Base-by-base conservation (phyloP, 2,888 invertebrate genomes). In the Syrista parreyssii region DNA sequence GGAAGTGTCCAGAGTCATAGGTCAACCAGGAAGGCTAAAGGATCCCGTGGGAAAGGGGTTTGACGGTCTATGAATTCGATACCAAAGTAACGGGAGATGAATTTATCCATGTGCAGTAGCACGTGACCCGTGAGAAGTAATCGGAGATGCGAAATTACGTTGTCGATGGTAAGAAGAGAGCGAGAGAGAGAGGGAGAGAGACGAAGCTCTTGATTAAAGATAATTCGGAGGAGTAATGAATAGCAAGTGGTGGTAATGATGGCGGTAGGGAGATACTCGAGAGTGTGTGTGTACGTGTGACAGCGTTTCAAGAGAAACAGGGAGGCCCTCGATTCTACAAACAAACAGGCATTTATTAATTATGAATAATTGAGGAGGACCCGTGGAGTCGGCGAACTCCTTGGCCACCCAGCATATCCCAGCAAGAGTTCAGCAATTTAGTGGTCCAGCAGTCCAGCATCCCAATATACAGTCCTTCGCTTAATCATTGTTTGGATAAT, bases 401-500 rank as follows among this genome's bases (percentile, higher is more conserved):
- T 75, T 77, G 75, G 71, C 75, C 68, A 33, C 15, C 34, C 40
- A 75, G 40, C 55, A 40, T 40, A 40, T 40, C 40, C 33, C 33
- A 33, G 33, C 33, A 33, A 15, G 40, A 40, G 40, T 40, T 40
- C 15, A 40, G 40, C 40, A 15, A 15, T 40, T 40, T 15, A 6
- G 40, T 40, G 40, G 40, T 40, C 40, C 40, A 40, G 40, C 40
- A 40, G 40, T 40, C 40, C 40, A 40, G 55, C 55, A 23, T 55
- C 23, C 55, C 23, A 23, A 23, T 55, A 6, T 23, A 33, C 40
- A 71, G 78, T 78, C 78, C 78, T 78, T 75, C 75, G 71, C 78
- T 78, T 78, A 78, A 78, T 78, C 78, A 78, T 75, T 78, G 78
- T 78, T 78, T 78, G 75, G 75, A 55, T 78, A 78, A 78, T 78